Evolutionary conservation across 2,797 vertebrate species (phyloP).

Genomic region (Thunnus albacares): DNA sequence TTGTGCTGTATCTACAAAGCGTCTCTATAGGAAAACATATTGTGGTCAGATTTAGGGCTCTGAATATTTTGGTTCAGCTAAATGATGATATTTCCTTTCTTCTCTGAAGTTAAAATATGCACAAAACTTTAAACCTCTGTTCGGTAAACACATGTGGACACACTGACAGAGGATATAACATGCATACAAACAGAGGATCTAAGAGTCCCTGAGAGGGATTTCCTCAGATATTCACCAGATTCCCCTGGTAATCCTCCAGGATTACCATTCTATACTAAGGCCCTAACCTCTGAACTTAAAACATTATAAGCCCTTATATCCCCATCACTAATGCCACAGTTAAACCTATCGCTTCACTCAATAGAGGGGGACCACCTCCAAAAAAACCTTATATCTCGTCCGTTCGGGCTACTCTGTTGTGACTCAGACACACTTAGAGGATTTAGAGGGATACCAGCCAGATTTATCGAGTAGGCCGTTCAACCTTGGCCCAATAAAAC

Average conservation of each 20-base stretch:
- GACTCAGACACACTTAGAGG: slow-evolving; percentile 63
- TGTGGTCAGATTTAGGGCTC: not conserved
- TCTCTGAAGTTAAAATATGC: slow-evolving; percentile 14
- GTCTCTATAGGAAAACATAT: not conserved
- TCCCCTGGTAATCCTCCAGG: slow-evolving; percentile 73
- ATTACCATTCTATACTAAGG: slow-evolving; percentile 77
- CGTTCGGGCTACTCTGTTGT: slow-evolving; percentile 7
- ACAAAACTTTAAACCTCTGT: slow-evolving; percentile 50
- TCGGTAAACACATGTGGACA: slow-evolving; percentile 66
- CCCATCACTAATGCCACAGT: slow-evolving; percentile 72
- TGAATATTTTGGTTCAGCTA: not conserved
- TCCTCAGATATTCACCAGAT: slow-evolving; percentile 80
- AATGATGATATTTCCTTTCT: not conserved
- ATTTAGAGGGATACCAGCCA: slow-evolving; percentile 63
- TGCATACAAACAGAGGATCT: slow-evolving; percentile 69
- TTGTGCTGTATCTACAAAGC: not conserved
- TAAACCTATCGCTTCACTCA: slow-evolving; percentile 65
- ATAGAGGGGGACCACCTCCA: slow-evolving; percentile 60
- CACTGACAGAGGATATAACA: slow-evolving; percentile 47
- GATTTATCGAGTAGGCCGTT: slow-evolving; percentile 56
- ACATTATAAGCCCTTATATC: slow-evolving; percentile 74
- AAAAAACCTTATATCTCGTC: slow-evolving; percentile 55
- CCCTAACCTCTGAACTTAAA: slow-evolving; percentile 79
- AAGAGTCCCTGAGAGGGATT: slow-evolving; percentile 69
- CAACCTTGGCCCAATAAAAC: slow-evolving; percentile 42